Evolutionary conservation across 2,888 invertebrate genomes (phyloP), one percentile per base, ranked within the genome.

Genomic region (Strigamia crassipes): DNA sequence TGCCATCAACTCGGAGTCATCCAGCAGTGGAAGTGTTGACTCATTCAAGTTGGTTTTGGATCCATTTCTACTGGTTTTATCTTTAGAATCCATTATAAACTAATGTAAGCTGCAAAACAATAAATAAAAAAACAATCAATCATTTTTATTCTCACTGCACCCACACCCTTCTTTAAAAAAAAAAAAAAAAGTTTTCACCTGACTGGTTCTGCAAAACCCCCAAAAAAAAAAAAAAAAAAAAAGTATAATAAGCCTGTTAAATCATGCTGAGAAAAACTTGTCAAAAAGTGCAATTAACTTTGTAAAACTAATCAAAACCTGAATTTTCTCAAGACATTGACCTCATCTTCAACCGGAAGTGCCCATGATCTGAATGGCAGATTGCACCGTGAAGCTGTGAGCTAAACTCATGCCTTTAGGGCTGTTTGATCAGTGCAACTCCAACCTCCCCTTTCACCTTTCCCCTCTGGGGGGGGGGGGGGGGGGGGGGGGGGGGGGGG

Each of bases 1-100:
- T 1, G 41, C 83, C 18, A 82, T 80, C n/a, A 56, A 15, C 56
- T 56, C 56, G 4, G 56, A 80, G 3, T 85, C 85, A 56, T 85
- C 84, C 80, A 86, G 81, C 34, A 86, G 84, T 15, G 86, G 86
- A 51, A 86, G 82, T 9, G 83, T 84, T 10, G 86, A 86, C 79
- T 86, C 86, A 83, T 86, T 86, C 18, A 86, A 83, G 81, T 86
- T 85, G 41, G 83, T 82, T 79, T 85, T 85, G 27, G 86, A 86
- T 9, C 85, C 85, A 80, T 83, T 84, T 80, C 85, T 80, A 21
- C 85, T 85, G 15, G 82, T 82, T 56, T 84, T 85, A 79, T 84
- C 85, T 81, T 83, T 83, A 31, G 51, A 23, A 41, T 83, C 82
- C 83, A 83, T 82, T 15, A 3, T 80, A 15, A 23, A 56, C 18